These are phyloP conservation scores for Anhinga anhinga DNA, from an alignment of 2,113 vertebrate genomes.

Conservation along the genomic window DNA sequence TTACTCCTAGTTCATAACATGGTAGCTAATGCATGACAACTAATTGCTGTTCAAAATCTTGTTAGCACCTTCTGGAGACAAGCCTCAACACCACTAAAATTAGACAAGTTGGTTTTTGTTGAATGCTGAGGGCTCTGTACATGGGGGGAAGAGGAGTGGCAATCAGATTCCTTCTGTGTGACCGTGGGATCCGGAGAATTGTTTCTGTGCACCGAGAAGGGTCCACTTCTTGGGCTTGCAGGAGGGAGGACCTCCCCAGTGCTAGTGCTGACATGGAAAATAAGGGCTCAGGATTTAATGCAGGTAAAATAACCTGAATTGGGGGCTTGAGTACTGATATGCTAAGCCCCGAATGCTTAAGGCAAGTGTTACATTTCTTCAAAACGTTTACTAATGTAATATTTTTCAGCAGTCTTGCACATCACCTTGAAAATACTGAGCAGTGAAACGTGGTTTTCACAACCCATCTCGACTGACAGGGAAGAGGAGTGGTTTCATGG, in stretches of 20 bases:
- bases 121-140: not conserved
- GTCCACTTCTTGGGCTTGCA: rapidly evolving
- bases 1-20: rapidly evolving
- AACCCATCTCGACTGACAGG: rapidly evolving
- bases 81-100: not conserved
- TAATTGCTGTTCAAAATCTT: not conserved
- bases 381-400: not conserved
- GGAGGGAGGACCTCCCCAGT: too few relatives aligned
- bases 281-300: not conserved
- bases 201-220: not conserved
- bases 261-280: not conserved
- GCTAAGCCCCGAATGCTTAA: too few relatives aligned
- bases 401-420: too few relatives aligned
- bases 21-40: not conserved
- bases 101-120: not conserved
- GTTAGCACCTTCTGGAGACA: not conserved
- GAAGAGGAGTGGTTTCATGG: not conserved
- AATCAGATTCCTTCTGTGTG: rapidly evolving
- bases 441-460: not conserved
- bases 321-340: rapidly evolving
- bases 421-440: not conserved
- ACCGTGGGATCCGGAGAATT: not conserved
- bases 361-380: rapidly evolving
- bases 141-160: not conserved
- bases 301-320: not conserved